Percentiles rank a stretch among this genome's conserved stretches.
Conservation (phyloP, 1,140 invertebrate genomes). For the Pseudobourletiella spinata region DNA sequence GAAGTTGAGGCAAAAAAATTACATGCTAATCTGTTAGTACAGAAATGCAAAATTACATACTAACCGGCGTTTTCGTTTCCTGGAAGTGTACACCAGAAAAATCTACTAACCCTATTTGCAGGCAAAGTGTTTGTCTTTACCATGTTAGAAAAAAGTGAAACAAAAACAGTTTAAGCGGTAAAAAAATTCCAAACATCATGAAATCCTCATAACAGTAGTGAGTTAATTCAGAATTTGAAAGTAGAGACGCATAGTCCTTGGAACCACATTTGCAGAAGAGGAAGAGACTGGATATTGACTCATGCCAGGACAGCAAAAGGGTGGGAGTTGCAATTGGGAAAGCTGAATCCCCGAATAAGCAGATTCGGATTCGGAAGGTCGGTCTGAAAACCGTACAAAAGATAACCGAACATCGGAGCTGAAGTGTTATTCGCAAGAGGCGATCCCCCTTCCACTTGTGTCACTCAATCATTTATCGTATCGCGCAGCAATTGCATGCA, state of each 20-base stretch:
- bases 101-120: too few species aligned
- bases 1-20: too few species aligned
- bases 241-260: neutral
- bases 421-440: neutral
- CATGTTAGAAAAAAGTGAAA: too few species aligned
- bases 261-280: neutral
- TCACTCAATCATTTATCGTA: neutral
- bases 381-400: neutral
- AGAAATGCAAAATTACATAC: too few species aligned
- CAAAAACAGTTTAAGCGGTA: too few species aligned
- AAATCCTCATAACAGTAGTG: neutral
- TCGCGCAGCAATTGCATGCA: neutral
- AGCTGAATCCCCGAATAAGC: neutral
- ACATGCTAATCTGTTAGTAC: too few species aligned
- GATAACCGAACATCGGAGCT: neutral
- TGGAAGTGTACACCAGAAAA: too few species aligned
- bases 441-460: neutral
- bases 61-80: too few species aligned
- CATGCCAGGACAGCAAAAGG: neutral
- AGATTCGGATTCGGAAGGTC: neutral
- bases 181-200: too few species aligned
- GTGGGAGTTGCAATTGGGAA: neutral
- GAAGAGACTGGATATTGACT: neutral
- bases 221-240: neutral
- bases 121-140: too few species aligned